Percentiles rank a stretch among this genome's conserved stretches.
These are phyloP conservation scores for Nothoprocta pentlandii DNA, from an alignment of 2,113 vertebrate species.

Conservation along the genomic window DNA sequence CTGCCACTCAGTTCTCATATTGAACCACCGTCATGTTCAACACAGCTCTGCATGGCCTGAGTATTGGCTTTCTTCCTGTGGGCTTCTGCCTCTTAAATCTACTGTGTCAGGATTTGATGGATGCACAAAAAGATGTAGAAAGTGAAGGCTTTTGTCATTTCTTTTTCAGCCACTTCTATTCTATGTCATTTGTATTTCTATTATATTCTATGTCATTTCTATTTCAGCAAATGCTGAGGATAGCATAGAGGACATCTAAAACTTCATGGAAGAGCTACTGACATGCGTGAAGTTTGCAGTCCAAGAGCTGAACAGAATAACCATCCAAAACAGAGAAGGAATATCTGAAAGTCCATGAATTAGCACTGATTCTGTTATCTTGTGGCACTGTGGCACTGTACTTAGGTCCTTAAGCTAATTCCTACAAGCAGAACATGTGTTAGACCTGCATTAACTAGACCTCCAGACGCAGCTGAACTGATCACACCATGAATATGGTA, in stretches of 20 bases:
- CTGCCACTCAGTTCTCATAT: slow-evolving; percentile 2
- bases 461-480: neutral
- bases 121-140: neutral
- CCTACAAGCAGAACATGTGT: neutral
- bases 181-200: neutral
- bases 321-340: neutral
- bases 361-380: neutral
- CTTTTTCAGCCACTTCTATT: neutral
- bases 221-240: neutral
- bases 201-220: neutral
- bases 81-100: neutral
- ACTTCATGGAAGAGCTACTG: neutral
- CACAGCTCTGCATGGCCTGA: slow-evolving; percentile 40
- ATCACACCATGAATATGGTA: neutral
- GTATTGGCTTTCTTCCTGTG: neutral
- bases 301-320: neutral
- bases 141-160: neutral
- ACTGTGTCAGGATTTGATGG: slow-evolving; percentile 5
- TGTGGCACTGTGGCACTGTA: neutral
- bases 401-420: neutral
- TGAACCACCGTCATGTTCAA: slow-evolving; percentile 5
- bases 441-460: neutral
- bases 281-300: neutral
- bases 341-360: neutral
- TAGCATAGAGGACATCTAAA: neutral